phyloP scores from a whole-genome alignment of 2,797 vertebrate genomes.

The Enteromius fasciolatus region DNA sequence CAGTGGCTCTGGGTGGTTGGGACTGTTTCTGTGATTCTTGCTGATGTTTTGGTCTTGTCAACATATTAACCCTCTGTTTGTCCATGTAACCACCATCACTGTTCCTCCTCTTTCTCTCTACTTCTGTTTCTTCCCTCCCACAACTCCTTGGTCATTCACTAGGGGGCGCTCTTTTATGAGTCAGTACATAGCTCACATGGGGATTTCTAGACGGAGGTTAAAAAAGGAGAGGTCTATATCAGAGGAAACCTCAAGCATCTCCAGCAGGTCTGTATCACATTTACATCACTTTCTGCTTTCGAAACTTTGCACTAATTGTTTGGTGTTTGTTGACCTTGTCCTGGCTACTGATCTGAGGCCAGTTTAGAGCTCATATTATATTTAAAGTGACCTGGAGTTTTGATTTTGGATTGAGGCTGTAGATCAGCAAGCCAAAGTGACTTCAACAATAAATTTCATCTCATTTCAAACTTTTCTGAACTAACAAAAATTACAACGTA shows the following conservation, averaged over 20 bases:
- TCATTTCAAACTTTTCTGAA: constrained; percentile 30
- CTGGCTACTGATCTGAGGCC: constrained; percentile 32
- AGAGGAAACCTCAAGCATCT: constrained; percentile 60
- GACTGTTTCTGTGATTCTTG: constrained; percentile 39
- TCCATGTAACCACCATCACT: constrained; percentile 60
- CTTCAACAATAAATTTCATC: constrained; percentile 26
- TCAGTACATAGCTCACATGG: constrained; percentile 70
- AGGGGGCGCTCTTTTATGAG: constrained; percentile 69
- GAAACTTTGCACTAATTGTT: constrained; percentile 15
- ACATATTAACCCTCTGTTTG: constrained; percentile 52
- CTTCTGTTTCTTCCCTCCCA: constrained; percentile 46
- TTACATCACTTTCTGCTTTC: constrained; percentile 23
- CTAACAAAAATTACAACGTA: constrained; percentile 9
- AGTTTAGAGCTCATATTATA: not conserved
- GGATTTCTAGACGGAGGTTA: constrained; percentile 68
- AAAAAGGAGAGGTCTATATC: constrained; percentile 66
- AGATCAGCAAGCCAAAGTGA: constrained; percentile 3
- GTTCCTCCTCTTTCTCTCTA: constrained; percentile 51
- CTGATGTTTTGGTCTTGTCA: constrained; percentile 48
- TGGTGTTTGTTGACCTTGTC: constrained; percentile 33
- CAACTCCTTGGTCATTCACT: constrained; percentile 60
- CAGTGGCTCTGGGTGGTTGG: constrained; percentile 37
- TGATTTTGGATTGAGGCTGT: not conserved
- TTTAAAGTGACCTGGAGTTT: not conserved
- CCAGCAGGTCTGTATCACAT: constrained; percentile 66